Conservation (phyloP, 2,888 invertebrate species). For the Nemotelus nigrinus region DNA sequence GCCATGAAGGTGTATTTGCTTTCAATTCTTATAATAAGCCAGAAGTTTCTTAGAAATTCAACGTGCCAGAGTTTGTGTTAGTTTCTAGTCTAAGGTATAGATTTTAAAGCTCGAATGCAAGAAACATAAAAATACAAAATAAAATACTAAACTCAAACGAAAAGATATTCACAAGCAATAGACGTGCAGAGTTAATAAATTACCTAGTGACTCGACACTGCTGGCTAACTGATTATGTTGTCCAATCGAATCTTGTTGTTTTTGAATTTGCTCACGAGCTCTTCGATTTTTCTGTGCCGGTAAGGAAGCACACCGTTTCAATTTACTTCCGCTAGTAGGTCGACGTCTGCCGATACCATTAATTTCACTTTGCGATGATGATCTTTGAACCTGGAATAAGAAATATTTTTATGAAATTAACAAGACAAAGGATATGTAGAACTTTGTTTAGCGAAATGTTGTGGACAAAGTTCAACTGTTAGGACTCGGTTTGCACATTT, state of each 20-base stretch:
- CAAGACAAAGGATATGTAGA: neutral
- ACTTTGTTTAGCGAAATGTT: neutral
- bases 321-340: constrained; percentile 61
- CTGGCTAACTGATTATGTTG: constrained; percentile 58
- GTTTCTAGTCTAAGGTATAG: constrained; percentile 18
- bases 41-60: neutral
- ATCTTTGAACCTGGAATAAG: constrained; percentile 65
- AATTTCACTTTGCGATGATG: constrained; percentile 69
- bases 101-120: constrained; percentile 25
- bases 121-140: constrained; percentile 9
- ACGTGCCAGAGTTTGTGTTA: constrained; percentile 26
- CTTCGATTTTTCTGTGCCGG: constrained; percentile 63
- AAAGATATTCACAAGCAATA: constrained; percentile 5
- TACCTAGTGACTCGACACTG: constrained; percentile 64
- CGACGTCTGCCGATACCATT: constrained; percentile 66
- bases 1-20: constrained; percentile 21
- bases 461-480: no score
- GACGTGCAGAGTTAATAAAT: constrained; percentile 47
- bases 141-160: constrained; percentile 20
- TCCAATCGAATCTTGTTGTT: constrained; percentile 53
- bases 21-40: neutral
- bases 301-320: constrained; percentile 69
- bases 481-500: no score
- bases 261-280: constrained; percentile 51
- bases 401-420: neutral